These are phyloP conservation scores for Athalia cordata DNA, from an alignment of 2,888 invertebrate genomes.

Conservation along the genomic window DNA sequence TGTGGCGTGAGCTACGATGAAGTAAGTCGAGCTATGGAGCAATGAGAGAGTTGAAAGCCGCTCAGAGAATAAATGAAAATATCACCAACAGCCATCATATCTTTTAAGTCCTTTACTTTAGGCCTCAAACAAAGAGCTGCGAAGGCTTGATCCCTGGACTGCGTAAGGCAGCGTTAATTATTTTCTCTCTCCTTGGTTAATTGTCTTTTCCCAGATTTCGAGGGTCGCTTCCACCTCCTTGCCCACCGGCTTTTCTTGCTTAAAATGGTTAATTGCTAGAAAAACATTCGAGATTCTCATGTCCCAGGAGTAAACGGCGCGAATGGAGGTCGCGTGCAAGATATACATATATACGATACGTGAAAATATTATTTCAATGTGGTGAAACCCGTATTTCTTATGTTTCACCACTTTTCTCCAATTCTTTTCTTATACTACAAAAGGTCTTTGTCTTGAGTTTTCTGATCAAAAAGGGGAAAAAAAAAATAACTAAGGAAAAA, in stretches of 20 bases:
- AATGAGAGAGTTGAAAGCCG: neutral
- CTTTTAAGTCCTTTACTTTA: conserved; percentile 28
- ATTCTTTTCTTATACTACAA: neutral
- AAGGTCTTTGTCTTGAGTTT: neutral
- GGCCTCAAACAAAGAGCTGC: conserved; percentile 24
- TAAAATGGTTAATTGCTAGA: conserved; percentile 31
- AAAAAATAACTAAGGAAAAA: neutral
- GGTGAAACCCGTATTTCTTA: neutral
- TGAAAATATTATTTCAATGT: conserved; percentile 17
- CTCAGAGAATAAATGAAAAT: conserved; percentile 25
- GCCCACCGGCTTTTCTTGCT: conserved; percentile 9
- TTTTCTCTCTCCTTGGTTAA: conserved; percentile 32
- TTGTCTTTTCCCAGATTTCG: conserved; percentile 17
- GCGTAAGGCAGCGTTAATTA: conserved; percentile 34
- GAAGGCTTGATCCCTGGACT: conserved; percentile 26
- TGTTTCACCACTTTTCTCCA: neutral
- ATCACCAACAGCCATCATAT: conserved; percentile 32
- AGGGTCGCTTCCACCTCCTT: neutral
- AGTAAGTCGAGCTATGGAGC: neutral
- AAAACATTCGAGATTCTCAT: conserved; percentile 22
- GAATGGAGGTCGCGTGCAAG: neutral
- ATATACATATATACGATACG: neutral
- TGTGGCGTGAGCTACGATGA: neutral
- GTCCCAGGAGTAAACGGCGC: neutral
- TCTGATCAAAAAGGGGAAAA: neutral